phyloP scores from a whole-genome alignment of 2,113 vertebrate species.

The Haemorhous mexicanus region DNA sequence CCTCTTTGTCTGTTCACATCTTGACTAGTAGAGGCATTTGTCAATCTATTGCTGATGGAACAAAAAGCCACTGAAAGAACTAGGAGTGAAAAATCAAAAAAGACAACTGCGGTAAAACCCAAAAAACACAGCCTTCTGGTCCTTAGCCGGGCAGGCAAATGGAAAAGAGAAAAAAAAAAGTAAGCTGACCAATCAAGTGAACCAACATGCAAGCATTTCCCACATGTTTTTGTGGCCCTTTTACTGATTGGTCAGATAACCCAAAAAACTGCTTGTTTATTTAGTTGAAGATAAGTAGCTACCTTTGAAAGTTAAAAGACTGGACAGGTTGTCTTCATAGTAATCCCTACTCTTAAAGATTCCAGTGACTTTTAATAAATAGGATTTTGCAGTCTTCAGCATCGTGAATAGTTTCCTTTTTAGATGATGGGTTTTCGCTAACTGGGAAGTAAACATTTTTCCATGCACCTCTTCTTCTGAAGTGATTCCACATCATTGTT shows the following conservation, averaged over 20 bases:
- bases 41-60: neutral
- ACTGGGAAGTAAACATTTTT: neutral
- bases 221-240: neutral
- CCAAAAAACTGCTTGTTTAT: neutral
- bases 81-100: neutral
- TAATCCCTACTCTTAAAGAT: neutral
- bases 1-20: neutral
- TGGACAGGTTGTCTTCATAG: neutral
- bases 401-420: neutral
- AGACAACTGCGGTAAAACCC: neutral
- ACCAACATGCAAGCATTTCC: neutral
- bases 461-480: neutral
- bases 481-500: neutral
- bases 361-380: neutral
- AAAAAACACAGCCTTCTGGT: neutral
- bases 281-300: neutral
- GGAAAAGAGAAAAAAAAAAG: neutral
- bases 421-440: neutral
- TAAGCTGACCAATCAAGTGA: neutral
- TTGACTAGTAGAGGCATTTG: neutral
- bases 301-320: neutral
- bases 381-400: neutral
- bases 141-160: neutral
- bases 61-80: neutral
- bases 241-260: neutral